Evolutionary conservation across 2,888 invertebrate species (phyloP).

Genomic region (Laspeyria flexula): DNA sequence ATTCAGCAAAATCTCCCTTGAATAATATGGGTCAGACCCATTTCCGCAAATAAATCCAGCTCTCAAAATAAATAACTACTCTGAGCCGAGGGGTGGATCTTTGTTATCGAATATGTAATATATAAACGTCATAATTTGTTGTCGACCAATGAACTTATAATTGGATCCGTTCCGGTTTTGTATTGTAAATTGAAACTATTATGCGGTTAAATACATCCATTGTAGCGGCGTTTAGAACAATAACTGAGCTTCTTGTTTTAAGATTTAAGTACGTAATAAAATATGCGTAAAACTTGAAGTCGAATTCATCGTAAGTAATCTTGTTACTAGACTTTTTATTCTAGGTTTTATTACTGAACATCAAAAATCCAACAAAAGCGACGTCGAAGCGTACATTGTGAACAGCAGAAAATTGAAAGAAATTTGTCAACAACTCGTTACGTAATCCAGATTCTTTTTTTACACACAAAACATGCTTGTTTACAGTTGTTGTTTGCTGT

Average conservation of each 20-base stretch:
- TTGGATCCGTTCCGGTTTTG: constrained; percentile 35
- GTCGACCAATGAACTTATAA: constrained; percentile 37
- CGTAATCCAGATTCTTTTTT: constrained; percentile 20
- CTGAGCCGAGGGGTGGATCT: constrained; percentile 47
- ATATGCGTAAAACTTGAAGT: not conserved
- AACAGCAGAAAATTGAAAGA: constrained; percentile 23
- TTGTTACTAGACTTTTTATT: not conserved
- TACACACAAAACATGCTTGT: constrained; percentile 30
- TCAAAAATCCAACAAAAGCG: constrained; percentile 9
- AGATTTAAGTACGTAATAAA: not conserved
- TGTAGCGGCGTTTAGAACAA: not conserved
- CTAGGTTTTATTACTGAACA: not conserved
- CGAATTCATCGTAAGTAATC: not conserved
- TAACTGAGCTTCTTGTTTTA: not conserved
- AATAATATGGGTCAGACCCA: constrained; percentile 80
- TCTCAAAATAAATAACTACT: constrained; percentile 79
- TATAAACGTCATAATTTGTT: constrained; percentile 34
- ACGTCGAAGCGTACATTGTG: constrained; percentile 14
- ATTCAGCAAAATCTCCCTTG: constrained; percentile 79
- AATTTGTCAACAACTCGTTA: constrained; percentile 28
- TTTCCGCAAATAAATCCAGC: constrained; percentile 80
- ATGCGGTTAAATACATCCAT: not conserved
- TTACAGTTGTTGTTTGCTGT: constrained; percentile 19
- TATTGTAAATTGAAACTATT: not conserved
- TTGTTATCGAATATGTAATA: constrained; percentile 59